Evolutionary conservation across 2,113 vertebrate genomes (phyloP), one percentile per base, ranked within the genome.

Genomic region (Plectropomus leopardus): DNA sequence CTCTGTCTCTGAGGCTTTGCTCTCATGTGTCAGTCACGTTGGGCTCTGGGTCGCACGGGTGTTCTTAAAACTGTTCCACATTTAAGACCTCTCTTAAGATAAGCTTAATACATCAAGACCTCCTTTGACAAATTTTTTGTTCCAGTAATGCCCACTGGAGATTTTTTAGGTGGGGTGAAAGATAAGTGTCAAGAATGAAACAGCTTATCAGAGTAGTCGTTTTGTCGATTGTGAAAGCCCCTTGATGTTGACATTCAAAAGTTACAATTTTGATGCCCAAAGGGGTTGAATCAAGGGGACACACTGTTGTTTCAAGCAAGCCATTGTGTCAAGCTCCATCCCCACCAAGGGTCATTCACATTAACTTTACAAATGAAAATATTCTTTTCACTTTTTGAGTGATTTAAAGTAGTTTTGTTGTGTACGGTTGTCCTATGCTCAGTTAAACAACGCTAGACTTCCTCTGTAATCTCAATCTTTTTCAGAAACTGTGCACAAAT

Each of bases 1-100:
- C 44, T 78, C 23, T 65, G 21, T 57, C 51, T 60, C 51, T n/a
- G 13, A 40, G 55, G 32, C 40, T 75, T 83, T 7, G 23, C n/a
- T 50, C 21, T 80, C 40, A 26, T 2, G 36, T 55, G 77, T n/a
- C 21, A 16, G 47, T 51, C 60, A 32, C 32, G 23, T 13, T 53
- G 57, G 63, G 34, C 34, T 53, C 60, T 10, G 28, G 19, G 34
- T 28, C 48, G 16, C 34, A 65, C 15, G 26, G 58, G 0, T 24
- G 34, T 70, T 57, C 6, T 21, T 30, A 7, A 59, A 55, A 55
- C 50, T 9, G 36, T n/a, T 65, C 1, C 50, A 28, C 50, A 47
- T 72, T 36, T 28, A 66, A 76, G 36, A 69, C 14, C 34, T n/a
- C 11, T 4, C 58, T n/a, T 34, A 30, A 45, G 57, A 59, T 17